Evolutionary conservation across 2,797 vertebrate species (phyloP).

Genomic region (Coendou prehensilis): DNA sequence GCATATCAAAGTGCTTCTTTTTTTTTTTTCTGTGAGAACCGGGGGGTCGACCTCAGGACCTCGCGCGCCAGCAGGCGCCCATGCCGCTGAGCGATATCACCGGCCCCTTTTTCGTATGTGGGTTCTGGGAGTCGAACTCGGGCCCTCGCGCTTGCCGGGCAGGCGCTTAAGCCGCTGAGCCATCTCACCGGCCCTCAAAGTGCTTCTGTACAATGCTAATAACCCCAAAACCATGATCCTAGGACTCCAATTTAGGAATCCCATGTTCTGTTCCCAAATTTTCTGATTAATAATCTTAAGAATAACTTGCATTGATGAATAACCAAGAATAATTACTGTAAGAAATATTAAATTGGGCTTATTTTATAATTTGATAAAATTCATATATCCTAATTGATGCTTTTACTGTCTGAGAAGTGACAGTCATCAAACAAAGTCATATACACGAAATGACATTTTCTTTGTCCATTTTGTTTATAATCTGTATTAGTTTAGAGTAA

Average conservation of each 20-base stretch:
- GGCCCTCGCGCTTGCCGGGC: no score
- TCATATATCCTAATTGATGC: background rate
- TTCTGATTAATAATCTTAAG: slow-evolving; percentile 23
- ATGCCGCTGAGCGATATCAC: no score
- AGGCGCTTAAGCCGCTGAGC: no score
- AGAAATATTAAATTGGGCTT: slow-evolving; percentile 35
- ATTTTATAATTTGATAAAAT: slow-evolving; percentile 59
- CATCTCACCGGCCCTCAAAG: no score
- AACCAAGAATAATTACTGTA: slow-evolving; percentile 37
- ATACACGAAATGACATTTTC: slow-evolving; percentile 45
- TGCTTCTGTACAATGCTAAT: background rate
- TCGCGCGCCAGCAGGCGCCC: no score
- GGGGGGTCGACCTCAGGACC: no score
- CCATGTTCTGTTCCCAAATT: background rate
- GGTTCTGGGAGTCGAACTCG: no score
- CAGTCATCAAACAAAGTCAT: background rate
- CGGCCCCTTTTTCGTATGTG: no score
- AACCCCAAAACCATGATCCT: background rate
- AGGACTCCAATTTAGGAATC: background rate
- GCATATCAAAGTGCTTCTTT: background rate
- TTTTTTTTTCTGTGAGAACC: no score
- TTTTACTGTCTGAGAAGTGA: slow-evolving; percentile 29
- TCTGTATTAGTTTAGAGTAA: slow-evolving; percentile 28
- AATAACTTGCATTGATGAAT: background rate
- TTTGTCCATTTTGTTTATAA: slow-evolving; percentile 42